phyloP scores from a whole-genome alignment of 2,113 vertebrate species.

The Tiliqua scincoides region DNA sequence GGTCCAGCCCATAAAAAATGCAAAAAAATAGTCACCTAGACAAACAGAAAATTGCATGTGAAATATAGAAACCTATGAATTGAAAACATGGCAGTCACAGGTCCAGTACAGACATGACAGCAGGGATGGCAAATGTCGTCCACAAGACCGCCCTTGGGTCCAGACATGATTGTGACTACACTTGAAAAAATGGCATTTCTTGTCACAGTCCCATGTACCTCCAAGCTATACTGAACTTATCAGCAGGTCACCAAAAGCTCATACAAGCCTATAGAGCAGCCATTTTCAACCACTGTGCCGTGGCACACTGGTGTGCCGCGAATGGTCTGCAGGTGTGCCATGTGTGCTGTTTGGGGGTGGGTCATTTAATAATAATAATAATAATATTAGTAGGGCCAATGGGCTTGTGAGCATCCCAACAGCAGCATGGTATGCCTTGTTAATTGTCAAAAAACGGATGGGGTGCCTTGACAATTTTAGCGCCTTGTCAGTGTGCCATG shows the following conservation, averaged over 20 bases:
- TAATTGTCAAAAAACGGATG: too few species aligned
- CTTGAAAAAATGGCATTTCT: neutral
- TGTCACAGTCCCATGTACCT: neutral
- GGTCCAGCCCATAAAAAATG: slow-evolving; percentile 95
- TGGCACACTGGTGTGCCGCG: too few species aligned
- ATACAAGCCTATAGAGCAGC: too few species aligned
- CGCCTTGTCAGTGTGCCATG: too few species aligned
- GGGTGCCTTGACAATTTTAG: too few species aligned
- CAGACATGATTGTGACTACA: neutral
- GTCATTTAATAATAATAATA: too few species aligned
- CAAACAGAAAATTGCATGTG: slow-evolving; percentile 25
- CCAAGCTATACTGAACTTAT: neutral
- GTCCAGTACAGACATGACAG: neutral
- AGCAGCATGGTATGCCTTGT: too few species aligned
- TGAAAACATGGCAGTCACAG: neutral
- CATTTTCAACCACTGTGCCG: too few species aligned
- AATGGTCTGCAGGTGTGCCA: too few species aligned
- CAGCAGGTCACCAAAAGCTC: too few species aligned
- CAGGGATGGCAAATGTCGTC: neutral
- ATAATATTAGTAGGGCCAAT: too few species aligned
- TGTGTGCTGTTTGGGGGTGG: too few species aligned
- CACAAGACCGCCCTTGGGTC: neutral
- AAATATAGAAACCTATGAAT: slow-evolving; percentile 4
- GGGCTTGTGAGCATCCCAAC: neutral
- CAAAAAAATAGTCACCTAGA: slow-evolving; percentile 90